These are phyloP conservation scores for Hirundichthys speculiger DNA, from an alignment of 2,113 vertebrate genomes.

Conservation along the genomic window DNA sequence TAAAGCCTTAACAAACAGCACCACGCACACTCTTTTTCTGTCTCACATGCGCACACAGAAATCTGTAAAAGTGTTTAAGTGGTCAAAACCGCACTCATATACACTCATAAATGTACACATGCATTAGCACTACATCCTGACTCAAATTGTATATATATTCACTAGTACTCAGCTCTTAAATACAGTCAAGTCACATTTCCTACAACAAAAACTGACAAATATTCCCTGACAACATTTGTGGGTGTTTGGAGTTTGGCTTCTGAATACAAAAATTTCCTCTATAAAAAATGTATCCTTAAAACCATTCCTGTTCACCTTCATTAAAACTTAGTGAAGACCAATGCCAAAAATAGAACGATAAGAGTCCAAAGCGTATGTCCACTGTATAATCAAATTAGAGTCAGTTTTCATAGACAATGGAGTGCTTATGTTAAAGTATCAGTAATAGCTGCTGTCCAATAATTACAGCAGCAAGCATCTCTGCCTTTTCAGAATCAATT, in stretches of 20 bases:
- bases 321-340: slow-evolving; percentile 63
- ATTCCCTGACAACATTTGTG: slow-evolving; percentile 53
- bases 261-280: slow-evolving; percentile 54
- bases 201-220: slow-evolving; percentile 61
- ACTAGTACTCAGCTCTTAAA: slow-evolving; percentile 43
- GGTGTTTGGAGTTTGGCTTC: slow-evolving; percentile 54
- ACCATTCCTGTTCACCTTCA: slow-evolving; percentile 61
- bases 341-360: slow-evolving; percentile 69
- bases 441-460: slow-evolving; percentile 68
- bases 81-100: slow-evolving; percentile 52
- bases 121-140: slow-evolving; percentile 41
- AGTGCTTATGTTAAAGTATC: slow-evolving; percentile 61
- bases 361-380: slow-evolving; percentile 32
- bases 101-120: slow-evolving; percentile 29
- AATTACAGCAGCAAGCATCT: slow-evolving; percentile 62
- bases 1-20: slow-evolving; percentile 73
- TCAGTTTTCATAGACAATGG: slow-evolving; percentile 64
- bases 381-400: slow-evolving; percentile 68
- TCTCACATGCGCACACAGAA: slow-evolving; percentile 8
- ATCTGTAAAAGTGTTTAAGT: slow-evolving; percentile 62
- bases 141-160: slow-evolving; percentile 58
- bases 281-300: slow-evolving; percentile 68
- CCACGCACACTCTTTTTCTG: slow-evolving; percentile 22
- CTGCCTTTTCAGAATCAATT: slow-evolving; percentile 73
- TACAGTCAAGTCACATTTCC: slow-evolving; percentile 51